These are phyloP conservation scores for Pelmatolapia mariae DNA, from an alignment of 2,113 vertebrate species.

Conservation along the genomic window DNA sequence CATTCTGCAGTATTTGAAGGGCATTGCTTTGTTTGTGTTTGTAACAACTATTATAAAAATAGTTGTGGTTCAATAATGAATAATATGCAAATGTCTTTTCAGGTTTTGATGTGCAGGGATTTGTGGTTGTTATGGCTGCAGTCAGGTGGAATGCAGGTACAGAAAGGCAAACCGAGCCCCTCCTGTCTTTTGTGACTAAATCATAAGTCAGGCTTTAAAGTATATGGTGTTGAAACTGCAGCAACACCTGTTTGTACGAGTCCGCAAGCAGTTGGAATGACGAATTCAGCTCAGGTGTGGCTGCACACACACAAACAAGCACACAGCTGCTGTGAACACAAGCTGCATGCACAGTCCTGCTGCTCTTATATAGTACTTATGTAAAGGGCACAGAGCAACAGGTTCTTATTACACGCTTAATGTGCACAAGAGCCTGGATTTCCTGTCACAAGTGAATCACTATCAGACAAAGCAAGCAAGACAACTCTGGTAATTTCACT, in stretches of 20 bases:
- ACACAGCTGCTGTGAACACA: background rate
- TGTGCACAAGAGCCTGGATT: background rate
- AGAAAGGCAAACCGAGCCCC: background rate
- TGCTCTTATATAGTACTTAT: background rate
- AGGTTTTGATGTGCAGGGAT: background rate
- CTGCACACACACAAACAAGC: background rate
- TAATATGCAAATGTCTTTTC: background rate
- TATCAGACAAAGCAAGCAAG: background rate
- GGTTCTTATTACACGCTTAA: background rate
- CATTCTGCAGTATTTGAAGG: background rate
- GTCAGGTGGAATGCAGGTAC: background rate
- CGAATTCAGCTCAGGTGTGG: constrained; percentile 35
- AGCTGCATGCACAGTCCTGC: background rate
- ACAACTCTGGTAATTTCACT: background rate
- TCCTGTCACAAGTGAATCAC: constrained; percentile 10
- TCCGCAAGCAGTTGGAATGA: constrained; percentile 9
- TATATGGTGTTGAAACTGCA: background rate
- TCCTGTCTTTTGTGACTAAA: background rate
- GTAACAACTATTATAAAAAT: background rate
- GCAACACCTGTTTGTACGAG: constrained; percentile 47
- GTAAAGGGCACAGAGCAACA: background rate
- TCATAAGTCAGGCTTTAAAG: background rate
- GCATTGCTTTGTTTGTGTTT: background rate
- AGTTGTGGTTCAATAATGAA: background rate
- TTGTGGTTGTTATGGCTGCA: background rate